These are phyloP conservation scores for Tachina lurida DNA, from an alignment of 2,888 invertebrate genomes.

Conservation along the genomic window DNA sequence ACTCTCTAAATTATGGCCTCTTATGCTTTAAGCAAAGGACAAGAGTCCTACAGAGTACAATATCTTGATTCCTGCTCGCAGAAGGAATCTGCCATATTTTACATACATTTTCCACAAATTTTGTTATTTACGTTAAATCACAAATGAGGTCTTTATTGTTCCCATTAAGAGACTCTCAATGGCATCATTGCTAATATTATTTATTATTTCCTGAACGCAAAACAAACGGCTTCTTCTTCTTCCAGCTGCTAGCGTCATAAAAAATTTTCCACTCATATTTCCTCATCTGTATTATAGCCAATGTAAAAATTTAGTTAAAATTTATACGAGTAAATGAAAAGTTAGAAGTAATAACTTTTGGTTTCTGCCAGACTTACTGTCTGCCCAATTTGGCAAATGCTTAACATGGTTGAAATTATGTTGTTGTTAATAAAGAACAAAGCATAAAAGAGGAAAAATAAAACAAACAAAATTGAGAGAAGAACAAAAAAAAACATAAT, in stretches of 20 bases:
- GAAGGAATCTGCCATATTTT: conserved; percentile 2
- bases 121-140: conserved; percentile 36
- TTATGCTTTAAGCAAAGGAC: not conserved
- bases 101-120: not conserved
- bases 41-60: not conserved
- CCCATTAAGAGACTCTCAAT: not conserved
- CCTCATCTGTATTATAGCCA: not conserved
- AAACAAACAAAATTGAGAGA: not conserved
- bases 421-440: conserved; percentile 26
- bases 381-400: conserved; percentile 39
- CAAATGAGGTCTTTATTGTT: conserved; percentile 15
- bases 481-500: not conserved
- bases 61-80: not conserved
- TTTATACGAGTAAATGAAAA: not conserved
- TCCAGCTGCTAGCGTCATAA: not conserved
- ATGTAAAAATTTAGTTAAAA: not conserved
- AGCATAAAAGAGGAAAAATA: not conserved
- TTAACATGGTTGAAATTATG: conserved; percentile 33
- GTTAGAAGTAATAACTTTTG: conserved; percentile 4
- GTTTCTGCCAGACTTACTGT: conserved; percentile 48
- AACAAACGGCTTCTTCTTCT: not conserved
- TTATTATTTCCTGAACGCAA: conserved; percentile 28
- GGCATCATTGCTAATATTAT: not conserved
- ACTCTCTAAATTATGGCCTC: conserved; percentile 30
- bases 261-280: conserved; percentile 6